Evolutionary conservation across 1,140 invertebrate genomes (phyloP), one percentile per base, ranked within the genome.

Genomic region (Apis laboriosa): DNA sequence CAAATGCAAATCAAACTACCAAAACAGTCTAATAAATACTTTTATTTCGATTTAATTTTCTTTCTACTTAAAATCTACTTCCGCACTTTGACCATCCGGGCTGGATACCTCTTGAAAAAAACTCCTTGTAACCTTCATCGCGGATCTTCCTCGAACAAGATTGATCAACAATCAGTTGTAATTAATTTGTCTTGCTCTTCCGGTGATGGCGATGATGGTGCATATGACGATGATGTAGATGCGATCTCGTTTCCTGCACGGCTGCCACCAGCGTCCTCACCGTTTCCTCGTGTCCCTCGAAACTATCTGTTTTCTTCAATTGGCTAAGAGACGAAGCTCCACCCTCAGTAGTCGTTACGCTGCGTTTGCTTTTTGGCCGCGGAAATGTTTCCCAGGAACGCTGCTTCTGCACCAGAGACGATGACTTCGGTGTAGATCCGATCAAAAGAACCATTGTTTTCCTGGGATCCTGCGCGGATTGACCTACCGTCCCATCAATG

Each of bases 271-370:
- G 92, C 9, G 96, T 96, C 73, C 96, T 94, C 9, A 97, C 96
- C 9, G 96, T 96, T 88, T 97, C 96, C 91, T 97, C 96, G 90
- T 97, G 96, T 5, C 96, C 96, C 91, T 96, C 96, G 89, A 96
- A 96, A 89, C 96, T 96, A 86, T 96, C 96, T 2, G 96, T 95
- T 91, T 96, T 96, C 77, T 95, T 94, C 21, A 96, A 86, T 34
- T 95, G 93, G 9, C 92, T 92, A 24, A 93, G 86, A 1, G 87
- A 90, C 34, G 83, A 80, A 21, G 87, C 86, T 17, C 83, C 85
- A 2, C 79, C 81, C 15, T 70, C 75, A 9, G 85, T 84, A 4
- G 89, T 81, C 2, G 87, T 28, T 21, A 84, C 71, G 64, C 66
- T 83, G 19, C 92, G 90, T 85, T 94, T 94, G 83, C 82, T 94